phyloP scores from a whole-genome alignment of 2,888 invertebrate species.

The Oeneis ivallda region DNA sequence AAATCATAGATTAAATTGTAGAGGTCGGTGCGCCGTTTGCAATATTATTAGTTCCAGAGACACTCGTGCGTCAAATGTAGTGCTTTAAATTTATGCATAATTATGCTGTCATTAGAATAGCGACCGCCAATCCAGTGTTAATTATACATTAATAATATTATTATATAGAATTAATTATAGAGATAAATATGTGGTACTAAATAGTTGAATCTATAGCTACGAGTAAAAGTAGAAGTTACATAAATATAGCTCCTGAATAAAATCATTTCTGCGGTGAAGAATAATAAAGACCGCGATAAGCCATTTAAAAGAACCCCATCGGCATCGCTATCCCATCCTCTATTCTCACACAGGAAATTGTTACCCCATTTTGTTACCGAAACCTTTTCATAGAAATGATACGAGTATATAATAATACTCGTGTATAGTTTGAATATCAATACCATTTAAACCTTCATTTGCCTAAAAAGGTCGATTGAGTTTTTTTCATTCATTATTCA shows the following conservation, averaged over 20 bases:
- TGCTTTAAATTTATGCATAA: too few relatives aligned
- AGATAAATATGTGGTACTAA: too few relatives aligned
- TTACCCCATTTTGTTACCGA: conserved; percentile 10
- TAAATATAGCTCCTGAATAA: not conserved
- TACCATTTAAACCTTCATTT: not conserved
- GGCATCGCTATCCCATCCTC: not conserved
- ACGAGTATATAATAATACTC: not conserved
- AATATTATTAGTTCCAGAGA: too few relatives aligned
- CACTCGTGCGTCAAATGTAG: too few relatives aligned
- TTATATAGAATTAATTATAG: too few relatives aligned
- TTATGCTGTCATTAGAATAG: too few relatives aligned
- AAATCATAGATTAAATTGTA: too few relatives aligned
- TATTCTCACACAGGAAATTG: conserved; percentile 7
- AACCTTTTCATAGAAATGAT: conserved; percentile 17
- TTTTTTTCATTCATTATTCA: not conserved
- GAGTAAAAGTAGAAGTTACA: not conserved
- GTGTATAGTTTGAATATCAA: not conserved
- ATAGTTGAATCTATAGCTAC: not conserved
- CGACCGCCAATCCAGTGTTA: too few relatives aligned
- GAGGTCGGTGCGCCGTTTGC: too few relatives aligned
- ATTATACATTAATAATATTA: too few relatives aligned
- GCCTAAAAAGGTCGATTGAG: not conserved
- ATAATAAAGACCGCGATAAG: conserved; percentile 9
- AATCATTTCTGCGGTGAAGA: conserved; percentile 6
- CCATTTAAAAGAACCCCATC: conserved; percentile 2